Percentiles rank a stretch among this genome's conserved stretches.
Evolutionary conservation across 2,888 invertebrate species (phyloP).

Genomic region (Lacanobia oleracea): DNA sequence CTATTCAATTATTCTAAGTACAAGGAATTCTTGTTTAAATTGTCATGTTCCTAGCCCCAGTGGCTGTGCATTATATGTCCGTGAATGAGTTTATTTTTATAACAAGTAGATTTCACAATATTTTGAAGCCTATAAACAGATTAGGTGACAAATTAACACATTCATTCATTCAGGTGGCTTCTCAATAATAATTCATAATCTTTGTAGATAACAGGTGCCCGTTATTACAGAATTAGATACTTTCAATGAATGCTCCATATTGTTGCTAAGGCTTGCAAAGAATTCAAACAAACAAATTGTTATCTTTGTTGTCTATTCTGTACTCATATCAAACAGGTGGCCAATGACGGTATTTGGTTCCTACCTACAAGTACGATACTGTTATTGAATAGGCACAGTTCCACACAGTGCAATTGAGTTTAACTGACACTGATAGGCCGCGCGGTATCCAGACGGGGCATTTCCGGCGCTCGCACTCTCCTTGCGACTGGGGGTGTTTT

Average conservation of each 20-base stretch:
- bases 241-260: background rate
- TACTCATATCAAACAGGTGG: constrained; percentile 38
- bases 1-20: no score
- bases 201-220: constrained; percentile 14
- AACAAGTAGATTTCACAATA: background rate
- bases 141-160: background rate
- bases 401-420: constrained; percentile 1
- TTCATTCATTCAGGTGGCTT: constrained; percentile 9
- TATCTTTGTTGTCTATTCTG: constrained; percentile 21
- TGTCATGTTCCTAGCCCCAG: no score
- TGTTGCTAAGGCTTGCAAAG: constrained; percentile 6
- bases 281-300: constrained; percentile 13
- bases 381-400: constrained; percentile 7
- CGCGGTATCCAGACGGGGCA: background rate
- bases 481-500: no score
- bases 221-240: constrained; percentile 7
- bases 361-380: constrained; percentile 9
- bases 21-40: no score
- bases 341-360: constrained; percentile 15
- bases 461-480: background rate
- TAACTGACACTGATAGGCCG: background rate
- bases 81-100: background rate
- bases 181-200: constrained; percentile 13
- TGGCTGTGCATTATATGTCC: background rate
- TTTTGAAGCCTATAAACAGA: background rate